phyloP scores from a whole-genome alignment of 2,113 vertebrate genomes.

The Solea solea region DNA sequence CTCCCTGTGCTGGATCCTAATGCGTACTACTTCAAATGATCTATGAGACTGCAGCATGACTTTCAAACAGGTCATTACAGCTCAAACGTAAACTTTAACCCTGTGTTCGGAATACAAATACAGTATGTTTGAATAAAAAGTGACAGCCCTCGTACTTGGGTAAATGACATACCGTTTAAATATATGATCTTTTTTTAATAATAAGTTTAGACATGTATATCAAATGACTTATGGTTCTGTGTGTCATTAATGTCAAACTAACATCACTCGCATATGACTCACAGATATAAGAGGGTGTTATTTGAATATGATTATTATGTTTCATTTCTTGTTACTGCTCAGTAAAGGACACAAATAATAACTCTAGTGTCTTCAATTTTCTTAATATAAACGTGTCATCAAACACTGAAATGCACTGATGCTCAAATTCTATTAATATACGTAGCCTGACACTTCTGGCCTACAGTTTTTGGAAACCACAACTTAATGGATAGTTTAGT shows the following conservation, averaged over 20 bases:
- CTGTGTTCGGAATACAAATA: too few relatives aligned
- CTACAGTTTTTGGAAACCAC: neutral
- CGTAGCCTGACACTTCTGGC: too few relatives aligned
- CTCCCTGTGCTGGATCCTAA: too few relatives aligned
- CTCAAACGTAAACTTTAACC: too few relatives aligned
- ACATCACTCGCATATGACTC: conserved; percentile 11
- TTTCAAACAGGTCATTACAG: too few relatives aligned
- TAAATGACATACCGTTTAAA: conserved; percentile 20
- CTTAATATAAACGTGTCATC: conserved; percentile 19
- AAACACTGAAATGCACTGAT: too few relatives aligned
- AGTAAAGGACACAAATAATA: conserved; percentile 38
- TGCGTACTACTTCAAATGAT: too few relatives aligned
- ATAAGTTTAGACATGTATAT: conserved; percentile 15
- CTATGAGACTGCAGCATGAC: too few relatives aligned
- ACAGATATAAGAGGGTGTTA: conserved; percentile 13
- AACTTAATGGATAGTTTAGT: too few relatives aligned
- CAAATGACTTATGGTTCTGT: conserved; percentile 15
- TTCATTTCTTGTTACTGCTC: conserved; percentile 29
- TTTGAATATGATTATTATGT: conserved; percentile 30
- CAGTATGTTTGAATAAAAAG: too few relatives aligned
- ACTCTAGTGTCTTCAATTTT: conserved; percentile 31
- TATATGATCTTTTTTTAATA: conserved; percentile 27
- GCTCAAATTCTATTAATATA: too few relatives aligned
- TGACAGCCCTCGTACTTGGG: too few relatives aligned
- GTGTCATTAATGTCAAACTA: conserved; percentile 8